Evolutionary conservation across 2,113 vertebrate genomes (phyloP).

Genomic region (Muntiacus reevesi): DNA sequence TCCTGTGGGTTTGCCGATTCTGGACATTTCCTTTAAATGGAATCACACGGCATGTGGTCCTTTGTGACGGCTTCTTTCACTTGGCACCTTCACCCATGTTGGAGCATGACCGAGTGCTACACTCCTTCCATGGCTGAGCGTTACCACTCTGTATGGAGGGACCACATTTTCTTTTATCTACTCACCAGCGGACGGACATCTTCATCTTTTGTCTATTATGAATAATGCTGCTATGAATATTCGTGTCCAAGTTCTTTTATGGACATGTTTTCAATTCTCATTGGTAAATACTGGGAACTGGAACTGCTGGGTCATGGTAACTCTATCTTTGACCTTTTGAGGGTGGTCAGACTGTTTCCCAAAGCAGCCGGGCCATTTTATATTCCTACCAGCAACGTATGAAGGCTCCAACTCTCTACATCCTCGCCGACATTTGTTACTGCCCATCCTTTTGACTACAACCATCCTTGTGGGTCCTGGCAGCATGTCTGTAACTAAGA

Average conservation of each 20-base stretch:
- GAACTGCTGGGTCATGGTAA: background rate
- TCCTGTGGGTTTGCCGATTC: background rate
- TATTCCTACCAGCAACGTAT: background rate
- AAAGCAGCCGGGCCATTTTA: background rate
- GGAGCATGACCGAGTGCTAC: background rate
- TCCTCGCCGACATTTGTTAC: background rate
- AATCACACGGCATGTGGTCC: background rate
- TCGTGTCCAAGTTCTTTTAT: background rate
- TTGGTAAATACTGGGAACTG: background rate
- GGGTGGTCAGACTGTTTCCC: background rate
- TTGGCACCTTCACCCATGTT: too few species aligned
- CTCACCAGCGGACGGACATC: background rate
- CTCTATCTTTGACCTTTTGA: background rate
- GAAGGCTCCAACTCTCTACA: background rate
- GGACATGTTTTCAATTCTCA: background rate
- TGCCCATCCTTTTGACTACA: background rate
- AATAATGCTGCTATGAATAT: background rate
- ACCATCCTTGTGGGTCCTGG: background rate
- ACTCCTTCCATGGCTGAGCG: background rate
- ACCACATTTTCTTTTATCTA: background rate
- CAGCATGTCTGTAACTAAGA: background rate
- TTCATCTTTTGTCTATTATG: background rate
- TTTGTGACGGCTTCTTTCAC: background rate
- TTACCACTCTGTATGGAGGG: background rate
- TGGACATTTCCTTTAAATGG: background rate